These are phyloP conservation scores for Triplophysa yarkandensis DNA, from an alignment of 2,797 vertebrate species.

Conservation along the genomic window DNA sequence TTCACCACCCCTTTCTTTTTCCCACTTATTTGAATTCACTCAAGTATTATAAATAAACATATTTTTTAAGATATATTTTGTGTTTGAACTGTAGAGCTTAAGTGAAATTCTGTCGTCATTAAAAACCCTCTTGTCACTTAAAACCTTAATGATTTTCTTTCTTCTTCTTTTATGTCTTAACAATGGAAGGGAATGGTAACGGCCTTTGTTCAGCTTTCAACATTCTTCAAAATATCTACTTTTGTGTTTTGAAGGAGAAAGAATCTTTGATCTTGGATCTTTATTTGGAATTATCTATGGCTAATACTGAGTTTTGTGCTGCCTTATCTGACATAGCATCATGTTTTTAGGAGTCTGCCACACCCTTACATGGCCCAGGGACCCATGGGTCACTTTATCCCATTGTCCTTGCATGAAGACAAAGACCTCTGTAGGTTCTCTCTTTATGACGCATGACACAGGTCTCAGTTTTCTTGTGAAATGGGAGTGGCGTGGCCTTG, in stretches of 20 bases:
- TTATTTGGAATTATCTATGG: neutral
- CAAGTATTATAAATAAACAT: neutral
- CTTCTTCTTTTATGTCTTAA: no score
- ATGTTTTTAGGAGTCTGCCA: conserved; percentile 20
- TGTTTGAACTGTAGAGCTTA: no score
- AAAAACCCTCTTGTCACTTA: no score
- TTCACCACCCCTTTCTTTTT: neutral
- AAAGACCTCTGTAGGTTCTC: conserved; percentile 9
- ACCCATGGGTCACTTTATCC: conserved; percentile 17
- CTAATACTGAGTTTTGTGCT: neutral
- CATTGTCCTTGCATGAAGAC: conserved; percentile 20
- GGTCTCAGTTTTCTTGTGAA: conserved; percentile 17
- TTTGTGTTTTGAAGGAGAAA: no score
- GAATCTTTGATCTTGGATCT: no score
- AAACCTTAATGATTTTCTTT: no score
- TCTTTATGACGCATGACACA: conserved; percentile 6
- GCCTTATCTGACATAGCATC: conserved; percentile 16
- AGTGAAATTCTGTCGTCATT: no score
- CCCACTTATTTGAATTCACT: neutral
- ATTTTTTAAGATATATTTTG: no score
- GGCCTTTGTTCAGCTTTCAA: no score
- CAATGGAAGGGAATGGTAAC: no score
- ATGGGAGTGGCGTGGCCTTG: conserved; percentile 18
- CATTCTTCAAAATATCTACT: no score
- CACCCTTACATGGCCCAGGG: conserved; percentile 14